These are phyloP conservation scores for Ditylenchus dipsaci DNA, from an alignment of 1,140 invertebrate species.

Conservation along the genomic window DNA sequence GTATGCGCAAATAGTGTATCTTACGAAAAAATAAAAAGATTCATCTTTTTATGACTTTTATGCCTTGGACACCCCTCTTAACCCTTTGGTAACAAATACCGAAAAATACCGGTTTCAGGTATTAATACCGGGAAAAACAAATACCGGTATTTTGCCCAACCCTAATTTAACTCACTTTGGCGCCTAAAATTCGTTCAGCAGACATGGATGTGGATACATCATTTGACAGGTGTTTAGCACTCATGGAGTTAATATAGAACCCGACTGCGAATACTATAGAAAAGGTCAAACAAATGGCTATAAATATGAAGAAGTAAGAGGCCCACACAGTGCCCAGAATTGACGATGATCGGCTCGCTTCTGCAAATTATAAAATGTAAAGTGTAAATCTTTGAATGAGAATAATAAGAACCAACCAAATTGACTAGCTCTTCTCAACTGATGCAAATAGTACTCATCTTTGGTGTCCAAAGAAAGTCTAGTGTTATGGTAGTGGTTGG, in stretches of 20 bases:
- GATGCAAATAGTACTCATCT: slow-evolving; percentile 5
- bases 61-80: too few species aligned
- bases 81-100: too few species aligned
- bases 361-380: not conserved
- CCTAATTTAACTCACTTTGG: not conserved
- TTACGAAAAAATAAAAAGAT: too few species aligned
- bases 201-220: not conserved
- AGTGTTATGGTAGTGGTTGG: not conserved
- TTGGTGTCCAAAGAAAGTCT: slow-evolving; percentile 5
- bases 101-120: too few species aligned
- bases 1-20: too few species aligned
- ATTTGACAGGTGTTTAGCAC: not conserved
- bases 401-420: not conserved
- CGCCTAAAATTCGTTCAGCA: not conserved
- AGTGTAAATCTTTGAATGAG: too few species aligned
- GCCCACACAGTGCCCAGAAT: slow-evolving; percentile 18
- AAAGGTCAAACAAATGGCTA: slow-evolving; percentile 29
- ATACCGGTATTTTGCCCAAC: too few species aligned
- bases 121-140: too few species aligned
- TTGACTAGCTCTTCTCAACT: not conserved
- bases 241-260: slow-evolving; percentile 27
- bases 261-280: slow-evolving; percentile 33
- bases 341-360: not conserved
- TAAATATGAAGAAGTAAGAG: slow-evolving; percentile 29
- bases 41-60: too few species aligned